Conservation (phyloP, 2,113 vertebrate genomes). For the Petromus typicus region DNA sequence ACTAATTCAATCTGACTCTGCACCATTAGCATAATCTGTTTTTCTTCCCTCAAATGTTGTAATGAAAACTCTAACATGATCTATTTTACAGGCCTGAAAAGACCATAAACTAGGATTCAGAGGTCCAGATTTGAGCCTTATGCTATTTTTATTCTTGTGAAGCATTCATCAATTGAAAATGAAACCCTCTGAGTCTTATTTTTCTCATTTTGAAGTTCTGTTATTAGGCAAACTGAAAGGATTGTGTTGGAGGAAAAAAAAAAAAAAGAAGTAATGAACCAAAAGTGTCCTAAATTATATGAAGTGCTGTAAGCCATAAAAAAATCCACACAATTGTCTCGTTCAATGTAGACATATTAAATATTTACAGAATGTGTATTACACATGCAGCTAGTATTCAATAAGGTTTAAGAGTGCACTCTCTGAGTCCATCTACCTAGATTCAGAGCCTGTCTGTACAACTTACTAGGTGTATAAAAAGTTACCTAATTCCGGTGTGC, state of each 20-base stretch:
- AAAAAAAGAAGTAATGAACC: slow-evolving; percentile 13
- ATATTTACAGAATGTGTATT: not conserved
- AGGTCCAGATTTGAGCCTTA: not conserved
- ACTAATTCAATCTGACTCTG: not conserved
- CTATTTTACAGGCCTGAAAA: slow-evolving; percentile 12
- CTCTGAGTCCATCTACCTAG: not conserved
- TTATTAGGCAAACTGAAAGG: not conserved
- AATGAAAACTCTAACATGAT: not conserved
- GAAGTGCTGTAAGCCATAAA: not conserved
- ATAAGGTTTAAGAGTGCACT: not conserved
- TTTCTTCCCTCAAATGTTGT: not conserved
- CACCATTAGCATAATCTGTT: not conserved
- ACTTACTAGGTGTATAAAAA: not conserved
- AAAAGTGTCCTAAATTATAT: slow-evolving; percentile 10
- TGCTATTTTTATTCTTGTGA: not conserved
- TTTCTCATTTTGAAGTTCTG: slow-evolving; percentile 21
- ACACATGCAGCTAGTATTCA: not conserved
- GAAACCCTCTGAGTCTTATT: not conserved
- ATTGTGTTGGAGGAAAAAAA: not conserved
- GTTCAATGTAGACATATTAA: not conserved
- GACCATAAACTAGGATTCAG: not conserved
- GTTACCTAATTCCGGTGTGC: not conserved
- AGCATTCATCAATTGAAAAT: not conserved
- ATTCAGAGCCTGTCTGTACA: not conserved
- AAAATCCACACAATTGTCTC: not conserved